Evolutionary conservation across 1,140 invertebrate species (phyloP), one percentile per base, ranked within the genome.

Genomic region (Ganaspis sp.): DNA sequence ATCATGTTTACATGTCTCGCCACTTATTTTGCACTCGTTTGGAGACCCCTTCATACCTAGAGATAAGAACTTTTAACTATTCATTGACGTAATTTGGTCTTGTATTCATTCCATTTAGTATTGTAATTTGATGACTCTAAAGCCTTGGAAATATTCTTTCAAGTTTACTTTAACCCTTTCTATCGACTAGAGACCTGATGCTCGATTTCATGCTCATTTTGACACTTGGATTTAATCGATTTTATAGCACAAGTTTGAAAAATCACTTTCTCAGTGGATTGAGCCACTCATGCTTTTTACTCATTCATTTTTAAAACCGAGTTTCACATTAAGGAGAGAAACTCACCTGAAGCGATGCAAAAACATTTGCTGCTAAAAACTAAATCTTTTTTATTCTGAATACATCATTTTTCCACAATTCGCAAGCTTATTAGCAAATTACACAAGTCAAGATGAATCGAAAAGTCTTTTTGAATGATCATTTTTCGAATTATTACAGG

Each of bases 1-100:
- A 45, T 72, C 75, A 78, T 84, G 80, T 79, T 80, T 82, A 80
- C 69, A 71, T 83, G 78, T 83, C 77, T 74, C 70, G 23, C 23
- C 58, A 29, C 23, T 26, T 64, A 64, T 64, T 64, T 26, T 64
- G 58, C 58, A 64, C 15, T 29, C 12, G 3, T 64, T 26, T 58
- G 11, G 15, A 49, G 23, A 29, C 15, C 23, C 58, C n/a, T 15
- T 11, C 12, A 26, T 49, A 49, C n/a, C 45, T 8, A 17, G 17
- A 64, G 23, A 64, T 34, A 64, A 15, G 26, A 64, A 64, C n/a
- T 23, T 6, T 23, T 23, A 23, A 58, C 19, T 23, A 9, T 64
- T 29, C 12, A 34, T 34, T 64, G 3, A 29, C 4, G 11, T 64
- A 15, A 64, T 64, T 64, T 64, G 23, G 23, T 64, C 23, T 64